Percentiles rank a stretch among this genome's conserved stretches.
These are phyloP conservation scores for Bellardia pandia DNA, from an alignment of 2,888 invertebrate species.

Conservation along the genomic window DNA sequence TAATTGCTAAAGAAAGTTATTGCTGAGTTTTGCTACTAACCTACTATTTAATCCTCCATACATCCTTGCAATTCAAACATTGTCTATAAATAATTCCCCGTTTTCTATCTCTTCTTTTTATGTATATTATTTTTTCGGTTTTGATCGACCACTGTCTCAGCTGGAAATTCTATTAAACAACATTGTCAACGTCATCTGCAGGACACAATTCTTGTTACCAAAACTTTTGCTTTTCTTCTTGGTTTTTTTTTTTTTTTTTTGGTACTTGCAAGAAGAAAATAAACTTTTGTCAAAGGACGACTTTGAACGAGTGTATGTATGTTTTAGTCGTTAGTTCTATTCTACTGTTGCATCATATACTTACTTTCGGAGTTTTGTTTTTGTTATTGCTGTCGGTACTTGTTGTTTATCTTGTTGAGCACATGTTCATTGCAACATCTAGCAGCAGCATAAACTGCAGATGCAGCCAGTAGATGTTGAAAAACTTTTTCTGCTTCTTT, in stretches of 20 bases:
- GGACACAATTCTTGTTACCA: slow-evolving; percentile 46
- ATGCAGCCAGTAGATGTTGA: slow-evolving; percentile 14
- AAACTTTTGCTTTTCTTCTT: slow-evolving; percentile 29
- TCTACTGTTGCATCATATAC: slow-evolving; percentile 4
- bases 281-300: background rate
- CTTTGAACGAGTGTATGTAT: background rate
- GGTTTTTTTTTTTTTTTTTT: background rate
- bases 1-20: no score
- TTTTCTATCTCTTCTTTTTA: slow-evolving; percentile 8
- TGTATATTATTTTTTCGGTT: background rate
- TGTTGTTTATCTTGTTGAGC: slow-evolving; percentile 56
- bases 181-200: slow-evolving; percentile 66
- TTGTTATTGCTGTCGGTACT: slow-evolving; percentile 2
- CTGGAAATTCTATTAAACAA: slow-evolving; percentile 45
- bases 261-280: background rate
- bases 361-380: background rate
- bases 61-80: background rate
- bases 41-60: background rate
- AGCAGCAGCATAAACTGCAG: slow-evolving; percentile 4
- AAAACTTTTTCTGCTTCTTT: slow-evolving; percentile 18
- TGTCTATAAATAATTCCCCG: background rate
- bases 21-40: background rate
- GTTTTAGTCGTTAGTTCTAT: background rate
- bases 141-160: slow-evolving; percentile 44
- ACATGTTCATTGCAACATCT: slow-evolving; percentile 33